A percentile compares a stretch with the other conserved stretches of the same genome.
Conservation (phyloP, 2,797 vertebrate species). For the Diplodus sargus region DNA sequence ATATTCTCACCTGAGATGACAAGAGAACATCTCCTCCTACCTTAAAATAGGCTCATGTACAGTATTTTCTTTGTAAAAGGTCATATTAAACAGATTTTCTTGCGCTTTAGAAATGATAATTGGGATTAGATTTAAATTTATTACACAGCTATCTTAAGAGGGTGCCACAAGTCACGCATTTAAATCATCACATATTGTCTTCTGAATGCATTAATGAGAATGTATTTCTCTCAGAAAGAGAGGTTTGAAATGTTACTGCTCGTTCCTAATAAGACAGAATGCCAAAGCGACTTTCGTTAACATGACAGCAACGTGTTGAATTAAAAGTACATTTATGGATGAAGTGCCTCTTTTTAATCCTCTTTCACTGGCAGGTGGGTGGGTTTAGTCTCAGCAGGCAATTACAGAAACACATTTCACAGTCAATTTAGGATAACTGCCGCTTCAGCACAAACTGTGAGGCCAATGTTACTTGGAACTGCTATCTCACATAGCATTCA, state of each 20-base stretch:
- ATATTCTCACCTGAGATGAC: conserved; percentile 1
- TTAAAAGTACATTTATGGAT: background rate
- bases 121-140: background rate
- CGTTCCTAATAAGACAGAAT: background rate
- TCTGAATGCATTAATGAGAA: background rate
- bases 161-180: background rate
- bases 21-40: background rate
- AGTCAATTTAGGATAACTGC: conserved; percentile 19
- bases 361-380: conserved; percentile 12
- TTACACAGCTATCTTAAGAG: conserved; percentile 1
- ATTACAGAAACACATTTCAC: conserved; percentile 19
- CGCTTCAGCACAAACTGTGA: background rate
- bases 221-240: background rate
- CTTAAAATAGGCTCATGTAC: background rate
- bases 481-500: conserved; percentile 1
- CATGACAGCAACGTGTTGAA: background rate
- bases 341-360: background rate
- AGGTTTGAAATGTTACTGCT: background rate
- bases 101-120: background rate
- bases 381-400: conserved; percentile 1
- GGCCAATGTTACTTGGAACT: background rate
- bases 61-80: conserved; percentile 8
- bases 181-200: conserved; percentile 6
- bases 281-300: background rate
- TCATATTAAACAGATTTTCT: conserved; percentile 15